A percentile compares a stretch with the other conserved stretches of the same genome.
These are phyloP conservation scores for Drymodes brunneopygia DNA, from an alignment of 2,113 vertebrate species.

Conservation along the genomic window DNA sequence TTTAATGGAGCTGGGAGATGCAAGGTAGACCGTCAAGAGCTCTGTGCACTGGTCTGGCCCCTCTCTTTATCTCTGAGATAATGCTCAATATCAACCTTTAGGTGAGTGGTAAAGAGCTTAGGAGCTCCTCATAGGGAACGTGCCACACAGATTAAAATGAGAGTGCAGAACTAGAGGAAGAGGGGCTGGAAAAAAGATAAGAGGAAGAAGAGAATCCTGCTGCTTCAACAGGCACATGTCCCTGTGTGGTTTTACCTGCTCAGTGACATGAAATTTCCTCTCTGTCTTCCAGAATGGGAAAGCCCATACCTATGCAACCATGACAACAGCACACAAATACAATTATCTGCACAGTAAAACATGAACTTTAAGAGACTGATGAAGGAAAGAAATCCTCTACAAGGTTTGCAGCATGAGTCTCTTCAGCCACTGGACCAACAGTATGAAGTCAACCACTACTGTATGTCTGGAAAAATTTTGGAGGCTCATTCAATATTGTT, in stretches of 20 bases:
- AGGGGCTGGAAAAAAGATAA: not conserved
- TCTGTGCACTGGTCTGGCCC: not conserved
- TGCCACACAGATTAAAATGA: not conserved
- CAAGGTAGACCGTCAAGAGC: not conserved
- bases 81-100: not conserved
- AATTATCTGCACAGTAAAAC: not conserved
- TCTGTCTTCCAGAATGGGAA: not conserved
- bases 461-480: not conserved
- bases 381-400: not conserved
- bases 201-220: not conserved
- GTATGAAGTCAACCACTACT: not conserved
- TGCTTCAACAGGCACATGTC: not conserved
- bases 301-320: not conserved
- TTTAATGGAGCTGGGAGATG: not conserved
- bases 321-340: slow-evolving; percentile 24
- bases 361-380: not conserved
- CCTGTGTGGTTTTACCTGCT: not conserved
- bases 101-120: not conserved
- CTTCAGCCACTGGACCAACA: not conserved
- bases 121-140: not conserved
- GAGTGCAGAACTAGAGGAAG: not conserved
- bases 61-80: not conserved
- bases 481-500: not conserved
- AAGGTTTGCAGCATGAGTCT: not conserved
- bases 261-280: not conserved